Evolutionary conservation across 2,797 vertebrate genomes (phyloP), one percentile per base, ranked within the genome.

Genomic region (Chaetodon trifasciatus): DNA sequence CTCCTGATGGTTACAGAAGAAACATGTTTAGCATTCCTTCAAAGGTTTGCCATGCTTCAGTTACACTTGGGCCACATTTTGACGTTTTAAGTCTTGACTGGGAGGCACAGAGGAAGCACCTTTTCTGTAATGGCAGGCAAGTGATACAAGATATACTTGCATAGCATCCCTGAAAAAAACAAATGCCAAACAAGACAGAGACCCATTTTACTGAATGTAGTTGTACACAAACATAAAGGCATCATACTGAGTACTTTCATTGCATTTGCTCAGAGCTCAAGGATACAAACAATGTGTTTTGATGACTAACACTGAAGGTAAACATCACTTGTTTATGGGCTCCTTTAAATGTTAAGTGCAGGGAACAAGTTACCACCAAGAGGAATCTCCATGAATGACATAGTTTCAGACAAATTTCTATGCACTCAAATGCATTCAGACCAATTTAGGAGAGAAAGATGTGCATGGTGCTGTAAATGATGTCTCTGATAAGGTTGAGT

Each of bases 1-100:
- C 10, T 21, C 32, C 21, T 23, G 16, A 67, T 58, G 19, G 44
- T 39, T 65, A 47, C 0, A 24, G 60, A 47, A 55, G 13, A 23
- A 67, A 49, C n/a, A 5, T 0, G 21, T 50, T 76, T 24, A 57
- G 62, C 49, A 9, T 24, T 67, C 35, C 2, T 57, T 32, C 28
- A 32, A 67, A 35, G 23, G 21, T 42, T 35, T 32, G 23, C 28
- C 5, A 6, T 70, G 46, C n/a, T 44, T 3, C 3, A 0, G 37
- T 55, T 32, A 71, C 42, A 32, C 28, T 32, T 32, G 28, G 15
- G 13, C 23, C 55, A 39, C 44, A 37, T 47, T 47, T 50, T 32
- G 16, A 66, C 17, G 6, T 73, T 62, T 68, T 28, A 58, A 44
- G 28, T 68, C 61, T 46, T 42, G 35, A 70, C 40, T 19, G 15